A percentile compares a stretch with the other conserved stretches of the same genome.
Evolutionary conservation across 2,797 vertebrate species (phyloP).

Genomic region (Lepilemur ruficaudatus): DNA sequence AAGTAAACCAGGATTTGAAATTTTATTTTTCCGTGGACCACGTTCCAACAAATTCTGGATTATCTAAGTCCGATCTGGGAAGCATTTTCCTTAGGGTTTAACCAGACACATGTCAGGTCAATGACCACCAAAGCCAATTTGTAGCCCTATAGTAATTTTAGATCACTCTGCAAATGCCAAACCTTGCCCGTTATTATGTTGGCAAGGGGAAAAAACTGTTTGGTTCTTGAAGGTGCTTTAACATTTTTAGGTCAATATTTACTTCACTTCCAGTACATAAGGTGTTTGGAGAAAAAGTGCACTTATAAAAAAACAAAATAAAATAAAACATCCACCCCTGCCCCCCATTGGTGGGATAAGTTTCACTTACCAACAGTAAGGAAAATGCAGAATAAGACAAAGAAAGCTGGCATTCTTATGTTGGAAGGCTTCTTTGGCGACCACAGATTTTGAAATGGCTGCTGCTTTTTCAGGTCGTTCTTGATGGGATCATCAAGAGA

Average conservation of each 20-base stretch:
- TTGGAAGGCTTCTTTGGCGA: not conserved
- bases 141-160: slow-evolving; percentile 31
- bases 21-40: slow-evolving; percentile 61
- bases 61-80: slow-evolving; percentile 42
- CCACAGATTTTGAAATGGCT: not conserved
- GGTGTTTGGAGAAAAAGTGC: not conserved
- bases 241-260: slow-evolving; percentile 38
- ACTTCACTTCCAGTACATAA: not conserved
- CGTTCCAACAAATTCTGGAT: slow-evolving; percentile 67
- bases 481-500: not conserved
- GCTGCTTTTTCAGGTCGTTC: not conserved
- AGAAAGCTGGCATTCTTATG: not conserved
- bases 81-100: slow-evolving; percentile 62
- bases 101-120: slow-evolving; percentile 39
- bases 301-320: not conserved
- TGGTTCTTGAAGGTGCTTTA: slow-evolving; percentile 12
- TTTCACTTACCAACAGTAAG: slow-evolving; percentile 27
- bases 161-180: not conserved
- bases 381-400: not conserved
- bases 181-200: not conserved
- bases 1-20: slow-evolving; percentile 65
- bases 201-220: not conserved
- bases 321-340: not conserved
- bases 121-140: slow-evolving; percentile 5
- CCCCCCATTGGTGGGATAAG: not conserved